phyloP scores from a whole-genome alignment of 2,797 vertebrate genomes.

The Xenopus petersii region DNA sequence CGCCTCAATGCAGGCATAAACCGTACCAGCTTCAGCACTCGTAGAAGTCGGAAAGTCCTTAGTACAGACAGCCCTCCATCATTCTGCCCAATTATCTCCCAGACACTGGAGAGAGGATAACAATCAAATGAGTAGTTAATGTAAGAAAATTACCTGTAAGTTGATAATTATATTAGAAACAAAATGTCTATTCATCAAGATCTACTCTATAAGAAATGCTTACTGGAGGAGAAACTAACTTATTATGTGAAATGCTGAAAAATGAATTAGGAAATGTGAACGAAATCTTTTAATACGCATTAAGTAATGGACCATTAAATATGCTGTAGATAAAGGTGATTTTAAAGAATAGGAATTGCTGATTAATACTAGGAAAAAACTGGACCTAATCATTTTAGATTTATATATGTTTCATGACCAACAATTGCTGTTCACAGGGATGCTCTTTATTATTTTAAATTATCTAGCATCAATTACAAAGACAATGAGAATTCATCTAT shows the following conservation, averaged over 20 bases:
- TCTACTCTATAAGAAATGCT: neutral
- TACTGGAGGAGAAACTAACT: neutral
- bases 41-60: slow-evolving; percentile 87
- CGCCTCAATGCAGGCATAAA: slow-evolving; percentile 94
- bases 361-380: slow-evolving; percentile 14
- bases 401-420: slow-evolving; percentile 22
- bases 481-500: too few relatives aligned
- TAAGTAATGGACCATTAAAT: slow-evolving; percentile 26
- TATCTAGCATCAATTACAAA: slow-evolving; percentile 3
- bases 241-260: neutral
- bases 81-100: slow-evolving; percentile 90
- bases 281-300: neutral
- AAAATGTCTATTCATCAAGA: slow-evolving; percentile 7
- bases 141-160: slow-evolving; percentile 8
- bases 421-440: neutral
- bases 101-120: slow-evolving; percentile 68
- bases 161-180: neutral
- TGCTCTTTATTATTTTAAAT: neutral
- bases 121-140: neutral
- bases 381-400: slow-evolving; percentile 9
- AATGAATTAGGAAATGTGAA: too few relatives aligned
- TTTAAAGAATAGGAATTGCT: slow-evolving; percentile 17
- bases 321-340: slow-evolving; percentile 28
- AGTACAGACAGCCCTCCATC: slow-evolving; percentile 90
- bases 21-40: slow-evolving; percentile 91